Conservation (phyloP, 1,140 invertebrate genomes). For the Drosophila kohkoa region DNA sequence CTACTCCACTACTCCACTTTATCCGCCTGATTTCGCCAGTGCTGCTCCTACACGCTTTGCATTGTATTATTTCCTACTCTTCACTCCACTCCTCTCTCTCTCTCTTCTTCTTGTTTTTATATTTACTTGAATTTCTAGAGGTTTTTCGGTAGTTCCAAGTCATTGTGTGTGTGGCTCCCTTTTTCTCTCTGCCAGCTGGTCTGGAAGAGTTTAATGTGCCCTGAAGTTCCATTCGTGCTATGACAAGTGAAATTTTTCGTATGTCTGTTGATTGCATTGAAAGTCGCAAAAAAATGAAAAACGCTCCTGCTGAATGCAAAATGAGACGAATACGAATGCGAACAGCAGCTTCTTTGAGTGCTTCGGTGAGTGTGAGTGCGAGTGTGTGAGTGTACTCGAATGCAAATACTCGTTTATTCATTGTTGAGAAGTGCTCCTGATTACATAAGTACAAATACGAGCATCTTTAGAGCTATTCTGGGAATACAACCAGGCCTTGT, state of each 20-base stretch:
- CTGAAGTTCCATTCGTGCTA: constrained; percentile 4
- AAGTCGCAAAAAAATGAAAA: background rate
- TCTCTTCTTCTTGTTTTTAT: constrained; percentile 43
- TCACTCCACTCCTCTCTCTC: background rate
- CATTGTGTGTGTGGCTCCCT: constrained; percentile 40
- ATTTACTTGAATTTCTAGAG: constrained; percentile 55
- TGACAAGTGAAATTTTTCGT: constrained; percentile 33
- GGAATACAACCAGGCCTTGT: background rate
- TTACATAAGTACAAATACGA: constrained; percentile 6
- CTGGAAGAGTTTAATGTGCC: constrained; percentile 21
- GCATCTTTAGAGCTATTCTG: constrained; percentile 5
- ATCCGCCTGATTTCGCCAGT: no score
- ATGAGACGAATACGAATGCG: background rate
- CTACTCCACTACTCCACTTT: no score
- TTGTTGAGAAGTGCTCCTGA: constrained; percentile 22
- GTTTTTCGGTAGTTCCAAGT: constrained; percentile 55
- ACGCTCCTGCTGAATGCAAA: constrained; percentile 18
- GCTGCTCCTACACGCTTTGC: background rate
- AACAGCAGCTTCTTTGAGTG: background rate
- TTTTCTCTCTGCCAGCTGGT: background rate
- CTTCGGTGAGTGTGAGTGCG: background rate
- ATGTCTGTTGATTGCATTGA: constrained; percentile 21
- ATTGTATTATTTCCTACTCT: constrained; percentile 23
- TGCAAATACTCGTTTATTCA: constrained; percentile 26
- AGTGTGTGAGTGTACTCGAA: constrained; percentile 9